phyloP scores from a whole-genome alignment of 2,888 invertebrate species.

The Brenthis ino region DNA sequence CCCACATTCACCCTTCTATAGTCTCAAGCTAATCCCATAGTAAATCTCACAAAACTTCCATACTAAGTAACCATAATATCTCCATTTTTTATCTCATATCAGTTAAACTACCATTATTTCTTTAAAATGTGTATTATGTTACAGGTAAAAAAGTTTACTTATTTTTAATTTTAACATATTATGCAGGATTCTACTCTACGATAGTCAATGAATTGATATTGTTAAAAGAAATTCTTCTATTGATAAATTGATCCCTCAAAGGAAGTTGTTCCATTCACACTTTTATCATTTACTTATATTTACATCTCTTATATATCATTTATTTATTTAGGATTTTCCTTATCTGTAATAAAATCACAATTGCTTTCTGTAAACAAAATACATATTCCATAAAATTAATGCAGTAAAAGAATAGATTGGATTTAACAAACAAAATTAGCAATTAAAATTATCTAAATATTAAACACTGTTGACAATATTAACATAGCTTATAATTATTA shows the following conservation, averaged over 20 bases:
- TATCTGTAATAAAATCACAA: slow-evolving; percentile 37
- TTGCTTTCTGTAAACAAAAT: too few species aligned
- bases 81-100: slow-evolving; percentile 11
- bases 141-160: slow-evolving; percentile 24
- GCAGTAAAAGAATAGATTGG: not conserved
- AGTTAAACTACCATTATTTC: slow-evolving; percentile 19
- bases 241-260: slow-evolving; percentile 72
- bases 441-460: slow-evolving; percentile 15
- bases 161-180: slow-evolving; percentile 25
- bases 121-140: not conserved
- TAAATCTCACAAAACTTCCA: slow-evolving; percentile 28
- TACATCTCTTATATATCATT: slow-evolving; percentile 39
- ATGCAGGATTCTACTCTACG: slow-evolving; percentile 16
- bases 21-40: slow-evolving; percentile 34
- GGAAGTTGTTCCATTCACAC: slow-evolving; percentile 54
- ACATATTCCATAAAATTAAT: not conserved
- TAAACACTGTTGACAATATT: too few species aligned
- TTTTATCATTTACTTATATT: slow-evolving; percentile 42
- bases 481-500: too few species aligned
- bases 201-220: slow-evolving; percentile 47
- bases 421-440: too few species aligned
- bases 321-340: slow-evolving; percentile 21
- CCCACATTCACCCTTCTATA: slow-evolving; percentile 53
- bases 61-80: slow-evolving; percentile 61
- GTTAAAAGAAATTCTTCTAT: slow-evolving; percentile 49